phyloP scores from a whole-genome alignment of 2,888 invertebrate species.

The Apotomis capreana region DNA sequence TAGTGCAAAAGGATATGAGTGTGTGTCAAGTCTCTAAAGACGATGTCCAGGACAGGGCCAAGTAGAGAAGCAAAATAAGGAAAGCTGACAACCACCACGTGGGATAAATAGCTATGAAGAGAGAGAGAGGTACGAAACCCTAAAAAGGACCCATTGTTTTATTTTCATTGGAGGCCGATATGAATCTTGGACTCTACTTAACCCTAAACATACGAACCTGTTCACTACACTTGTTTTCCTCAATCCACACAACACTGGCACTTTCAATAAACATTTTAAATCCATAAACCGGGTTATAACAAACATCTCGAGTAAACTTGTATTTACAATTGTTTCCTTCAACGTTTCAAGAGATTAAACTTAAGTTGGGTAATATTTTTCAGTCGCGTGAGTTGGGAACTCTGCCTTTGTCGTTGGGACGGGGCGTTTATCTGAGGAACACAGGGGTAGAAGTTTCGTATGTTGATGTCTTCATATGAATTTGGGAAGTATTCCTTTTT shows the following conservation, averaged over 20 bases:
- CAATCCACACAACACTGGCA: slow-evolving; percentile 2
- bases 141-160: too few relatives aligned
- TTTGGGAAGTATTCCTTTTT: slow-evolving; percentile 29
- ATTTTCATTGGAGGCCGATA: too few relatives aligned
- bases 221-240: slow-evolving; percentile 14
- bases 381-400: slow-evolving; percentile 69
- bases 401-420: slow-evolving; percentile 63
- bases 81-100: too few relatives aligned
- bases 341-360: slow-evolving; percentile 77
- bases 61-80: too few relatives aligned
- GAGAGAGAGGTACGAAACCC: too few relatives aligned
- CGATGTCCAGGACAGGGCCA: too few relatives aligned
- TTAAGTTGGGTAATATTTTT: slow-evolving; percentile 78
- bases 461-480: slow-evolving; percentile 34
- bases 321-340: slow-evolving; percentile 73
- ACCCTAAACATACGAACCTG: too few relatives aligned
- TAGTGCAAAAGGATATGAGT: too few relatives aligned
- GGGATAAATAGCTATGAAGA: too few relatives aligned
- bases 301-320: slow-evolving; percentile 50
- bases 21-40: too few relatives aligned
- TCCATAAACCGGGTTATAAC: slow-evolving; percentile 25
- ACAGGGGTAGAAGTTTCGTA: slow-evolving; percentile 34
- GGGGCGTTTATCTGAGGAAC: slow-evolving; percentile 37
- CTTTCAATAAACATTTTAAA: slow-evolving; percentile 33
- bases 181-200: too few relatives aligned